These are phyloP conservation scores for Cabera pusaria DNA, from an alignment of 2,888 invertebrate genomes.

Conservation along the genomic window DNA sequence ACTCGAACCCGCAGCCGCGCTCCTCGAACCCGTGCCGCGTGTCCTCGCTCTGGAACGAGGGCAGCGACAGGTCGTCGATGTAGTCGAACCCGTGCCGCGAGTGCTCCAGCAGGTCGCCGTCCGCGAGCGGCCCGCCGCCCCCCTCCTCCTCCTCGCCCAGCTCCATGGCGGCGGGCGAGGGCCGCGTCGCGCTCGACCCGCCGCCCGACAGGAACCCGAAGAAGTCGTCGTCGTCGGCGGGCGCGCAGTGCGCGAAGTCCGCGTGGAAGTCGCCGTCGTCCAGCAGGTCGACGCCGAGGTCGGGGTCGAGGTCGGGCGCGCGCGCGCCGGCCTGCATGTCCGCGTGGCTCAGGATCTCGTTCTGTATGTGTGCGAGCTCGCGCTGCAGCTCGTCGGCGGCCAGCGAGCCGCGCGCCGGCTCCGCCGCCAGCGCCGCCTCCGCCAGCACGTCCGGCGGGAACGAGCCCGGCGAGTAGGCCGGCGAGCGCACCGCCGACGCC, in stretches of 20 bases:
- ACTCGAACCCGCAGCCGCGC: slow-evolving; percentile 73
- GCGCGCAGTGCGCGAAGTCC: slow-evolving; percentile 62
- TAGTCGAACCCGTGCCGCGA: slow-evolving; percentile 67
- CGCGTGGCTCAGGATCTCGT: slow-evolving; percentile 70
- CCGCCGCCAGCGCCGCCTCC: slow-evolving; percentile 37
- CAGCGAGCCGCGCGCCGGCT: too few species aligned
- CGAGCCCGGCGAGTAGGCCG: slow-evolving; percentile 32
- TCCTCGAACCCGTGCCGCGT: slow-evolving; percentile 57
- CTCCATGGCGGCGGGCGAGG: slow-evolving; percentile 63
- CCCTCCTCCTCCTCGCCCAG: slow-evolving; percentile 66
- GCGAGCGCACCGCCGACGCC: slow-evolving; percentile 87
- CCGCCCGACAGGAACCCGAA: slow-evolving; percentile 61
- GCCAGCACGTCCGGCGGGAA: slow-evolving; percentile 67
- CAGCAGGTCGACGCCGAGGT: slow-evolving; percentile 55
- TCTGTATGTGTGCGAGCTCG: slow-evolving; percentile 72
- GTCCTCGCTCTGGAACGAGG: slow-evolving; percentile 70
- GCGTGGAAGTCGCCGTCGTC: slow-evolving; percentile 58
- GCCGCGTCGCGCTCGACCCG: slow-evolving; percentile 48
- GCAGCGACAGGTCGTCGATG: slow-evolving; percentile 71
- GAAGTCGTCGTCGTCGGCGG: slow-evolving; percentile 67
- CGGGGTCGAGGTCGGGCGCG: slow-evolving; percentile 56
- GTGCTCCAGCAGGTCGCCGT: slow-evolving; percentile 70
- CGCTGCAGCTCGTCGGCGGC: slow-evolving; percentile 70
- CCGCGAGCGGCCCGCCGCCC: slow-evolving; percentile 65
- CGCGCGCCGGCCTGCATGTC: slow-evolving; percentile 53